Evolutionary conservation across 2,113 vertebrate genomes (phyloP).

Genomic region (Engraulis encrasicolus): DNA sequence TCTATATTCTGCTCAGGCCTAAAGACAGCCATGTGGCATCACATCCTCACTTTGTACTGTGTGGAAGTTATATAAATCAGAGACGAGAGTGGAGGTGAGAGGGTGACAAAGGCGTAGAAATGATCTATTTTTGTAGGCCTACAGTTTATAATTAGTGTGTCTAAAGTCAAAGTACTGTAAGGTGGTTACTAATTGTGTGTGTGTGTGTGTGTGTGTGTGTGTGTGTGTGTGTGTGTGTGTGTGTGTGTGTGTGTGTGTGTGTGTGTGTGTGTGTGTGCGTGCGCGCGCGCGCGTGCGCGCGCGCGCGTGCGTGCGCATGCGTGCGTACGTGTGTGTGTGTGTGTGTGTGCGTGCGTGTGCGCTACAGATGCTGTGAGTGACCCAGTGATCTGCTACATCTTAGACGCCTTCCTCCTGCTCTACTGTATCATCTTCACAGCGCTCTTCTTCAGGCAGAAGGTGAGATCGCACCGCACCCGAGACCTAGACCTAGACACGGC

Average conservation of each 20-base stretch:
- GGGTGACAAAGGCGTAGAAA: no score
- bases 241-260: not conserved
- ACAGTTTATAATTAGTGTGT: no score
- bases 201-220: not conserved
- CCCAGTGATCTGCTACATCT: constrained; percentile 83
- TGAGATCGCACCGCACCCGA: constrained; percentile 58
- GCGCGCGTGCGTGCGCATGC: no score
- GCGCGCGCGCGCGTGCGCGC: no score
- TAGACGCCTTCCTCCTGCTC: constrained; percentile 88
- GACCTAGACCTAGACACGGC: no score
- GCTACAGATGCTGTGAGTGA: constrained; percentile 63
- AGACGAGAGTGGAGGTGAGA: no score
- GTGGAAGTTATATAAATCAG: no score
- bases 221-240: not conserved
- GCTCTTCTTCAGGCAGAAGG: constrained; percentile 86
- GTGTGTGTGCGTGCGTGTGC: not conserved
- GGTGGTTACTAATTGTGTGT: not conserved
- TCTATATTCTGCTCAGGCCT: not conserved
- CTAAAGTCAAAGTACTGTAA: not conserved
- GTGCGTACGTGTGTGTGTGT: not conserved
- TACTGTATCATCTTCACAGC: constrained; percentile 84
- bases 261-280: not conserved
- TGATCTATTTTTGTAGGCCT: no score
- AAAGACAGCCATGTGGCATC: not conserved
- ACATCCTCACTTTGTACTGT: no score